Conservation (phyloP, 35 echinoderm and acorn worm species). For the Lytechinus variegatus region DNA sequence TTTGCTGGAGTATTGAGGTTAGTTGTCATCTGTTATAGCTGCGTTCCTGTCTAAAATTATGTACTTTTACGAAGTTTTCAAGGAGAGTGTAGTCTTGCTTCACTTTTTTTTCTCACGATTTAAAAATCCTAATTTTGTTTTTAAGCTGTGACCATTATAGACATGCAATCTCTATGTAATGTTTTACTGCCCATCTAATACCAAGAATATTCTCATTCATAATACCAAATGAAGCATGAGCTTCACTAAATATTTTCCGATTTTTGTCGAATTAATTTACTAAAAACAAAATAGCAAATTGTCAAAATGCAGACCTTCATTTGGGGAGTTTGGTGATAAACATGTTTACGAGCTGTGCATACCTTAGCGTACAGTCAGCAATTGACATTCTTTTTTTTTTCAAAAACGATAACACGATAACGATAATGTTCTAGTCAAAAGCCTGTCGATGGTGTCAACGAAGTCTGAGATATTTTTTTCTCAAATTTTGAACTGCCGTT, state of each 20-base stretch:
- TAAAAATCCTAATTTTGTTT: too few species aligned
- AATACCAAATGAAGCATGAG: neutral
- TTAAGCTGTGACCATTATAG: too few species aligned
- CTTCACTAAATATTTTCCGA: neutral
- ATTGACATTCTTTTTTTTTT: neutral
- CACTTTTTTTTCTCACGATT: too few species aligned
- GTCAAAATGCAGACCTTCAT: neutral
- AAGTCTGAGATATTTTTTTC: neutral
- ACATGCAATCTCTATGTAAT: neutral
- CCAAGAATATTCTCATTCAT: neutral
- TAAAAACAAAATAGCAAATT: neutral
- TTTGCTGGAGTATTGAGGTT: neutral
- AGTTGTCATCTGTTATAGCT: neutral
- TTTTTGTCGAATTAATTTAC: neutral
- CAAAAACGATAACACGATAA: neutral
- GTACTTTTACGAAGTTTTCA: too few species aligned
- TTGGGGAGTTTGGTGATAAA: neutral
- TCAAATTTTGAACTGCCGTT: neutral
- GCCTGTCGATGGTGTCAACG: neutral
- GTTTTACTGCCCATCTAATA: neutral
- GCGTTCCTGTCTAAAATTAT: neutral
- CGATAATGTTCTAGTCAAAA: neutral
- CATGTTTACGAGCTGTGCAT: constrained; percentile 10
- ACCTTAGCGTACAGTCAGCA: neutral
- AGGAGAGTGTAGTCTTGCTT: too few species aligned